A percentile compares a stretch with the other conserved stretches of the same genome.
phyloP scores from a whole-genome alignment of 2,113 vertebrate species.

The Gulo gulo region DNA sequence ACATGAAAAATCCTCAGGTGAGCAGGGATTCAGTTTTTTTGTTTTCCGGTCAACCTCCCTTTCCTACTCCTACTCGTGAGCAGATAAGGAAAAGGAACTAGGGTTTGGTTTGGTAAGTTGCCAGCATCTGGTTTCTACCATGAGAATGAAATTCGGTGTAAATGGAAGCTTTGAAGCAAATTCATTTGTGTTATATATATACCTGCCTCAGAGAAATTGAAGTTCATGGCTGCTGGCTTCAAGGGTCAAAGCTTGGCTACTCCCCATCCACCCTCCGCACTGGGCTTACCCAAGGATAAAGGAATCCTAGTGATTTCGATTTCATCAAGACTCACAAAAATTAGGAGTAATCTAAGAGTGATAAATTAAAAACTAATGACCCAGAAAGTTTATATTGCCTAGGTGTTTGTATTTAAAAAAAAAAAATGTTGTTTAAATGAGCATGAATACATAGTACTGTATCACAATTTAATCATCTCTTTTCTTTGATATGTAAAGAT shows the following conservation, averaged over 20 bases:
- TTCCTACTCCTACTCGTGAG: fast-evolving
- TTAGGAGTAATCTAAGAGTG: neutral
- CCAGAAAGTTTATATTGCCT: neutral
- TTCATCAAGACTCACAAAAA: neutral
- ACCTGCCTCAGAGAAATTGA: neutral
- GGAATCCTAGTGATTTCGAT: neutral
- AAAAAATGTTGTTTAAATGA: neutral
- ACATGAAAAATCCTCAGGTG: neutral
- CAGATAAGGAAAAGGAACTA: neutral
- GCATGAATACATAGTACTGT: neutral
- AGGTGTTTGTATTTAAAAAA: neutral
- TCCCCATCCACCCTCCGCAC: neutral
- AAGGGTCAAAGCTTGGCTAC: neutral
- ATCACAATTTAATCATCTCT: neutral
- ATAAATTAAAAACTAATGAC: neutral
- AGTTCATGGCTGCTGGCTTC: neutral
- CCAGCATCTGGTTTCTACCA: neutral
- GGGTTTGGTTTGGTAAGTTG: neutral
- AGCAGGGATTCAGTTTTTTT: neutral
- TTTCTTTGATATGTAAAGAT: neutral
- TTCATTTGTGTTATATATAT: neutral
- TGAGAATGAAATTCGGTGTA: neutral
- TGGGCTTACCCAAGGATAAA: neutral
- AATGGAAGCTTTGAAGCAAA: neutral
- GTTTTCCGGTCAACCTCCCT: neutral